Evolutionary conservation across 1,140 invertebrate genomes (phyloP), one percentile per base, ranked within the genome.

Genomic region (Triops longicaudatus): DNA sequence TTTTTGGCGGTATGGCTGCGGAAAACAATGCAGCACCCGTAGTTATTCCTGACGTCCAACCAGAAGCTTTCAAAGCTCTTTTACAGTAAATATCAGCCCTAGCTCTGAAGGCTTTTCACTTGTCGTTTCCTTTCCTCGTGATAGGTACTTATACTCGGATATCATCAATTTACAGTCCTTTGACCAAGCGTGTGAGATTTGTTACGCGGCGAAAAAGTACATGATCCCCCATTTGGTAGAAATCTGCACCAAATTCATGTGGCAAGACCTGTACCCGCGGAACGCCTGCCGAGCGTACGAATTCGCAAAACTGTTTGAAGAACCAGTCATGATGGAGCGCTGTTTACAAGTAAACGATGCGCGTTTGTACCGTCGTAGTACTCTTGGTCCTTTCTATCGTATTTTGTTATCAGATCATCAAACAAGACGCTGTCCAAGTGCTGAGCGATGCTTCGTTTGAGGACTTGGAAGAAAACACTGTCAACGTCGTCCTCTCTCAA

Each of bases 131-230:
- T 79, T 79, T 75, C 50, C 42, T 78, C 76, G 85, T 86, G 76
- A 7, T 83, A 91, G 90, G 80, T 94, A 93, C 80, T 92, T 95
- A 73, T 95, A 94, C 81, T 92, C 91, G 11, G 92, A 93, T 80
- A 87, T 90, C 79, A 90, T 93, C 71, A 89, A 90, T 78, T 87
- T 94, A 11, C 87, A 87, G 74, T 92, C 91, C 9, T 93, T 93
- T 82, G 92, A 93, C 80, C 89, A 93, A 81, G 92, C 92, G 0
- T 93, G 92, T 84, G 92, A 94, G 80, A 84, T 94, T 14, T 94
- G 92, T 82, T 93, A 94, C 83, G 92, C 91, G 76, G 92, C 92
- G 14, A 94, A 94, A 81, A 95, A 95, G 81, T 95, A 94, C 81
- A 92, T 94, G 90, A 81, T 95, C 26, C 92, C 92, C 1, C 88